Percentiles rank a stretch among this genome's conserved stretches.
Conservation (phyloP, 2,888 invertebrate species). For the Idaea dimidiata region DNA sequence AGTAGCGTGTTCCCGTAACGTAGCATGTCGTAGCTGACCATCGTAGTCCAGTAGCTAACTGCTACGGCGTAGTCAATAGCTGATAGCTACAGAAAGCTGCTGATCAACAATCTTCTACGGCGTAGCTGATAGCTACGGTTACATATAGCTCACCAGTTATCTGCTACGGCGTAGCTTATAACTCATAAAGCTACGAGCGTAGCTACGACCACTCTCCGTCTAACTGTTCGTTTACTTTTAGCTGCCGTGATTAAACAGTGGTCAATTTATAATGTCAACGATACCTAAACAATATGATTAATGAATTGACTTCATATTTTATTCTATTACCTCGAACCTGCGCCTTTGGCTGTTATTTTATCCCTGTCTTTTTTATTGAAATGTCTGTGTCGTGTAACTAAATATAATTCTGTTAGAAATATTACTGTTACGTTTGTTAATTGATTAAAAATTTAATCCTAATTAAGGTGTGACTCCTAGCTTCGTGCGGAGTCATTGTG, state of each 20-base stretch:
- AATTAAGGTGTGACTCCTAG: conserved; percentile 72
- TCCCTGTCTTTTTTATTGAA: conserved; percentile 78
- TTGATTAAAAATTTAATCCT: conserved; percentile 75
- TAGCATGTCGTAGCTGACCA: conserved; percentile 9
- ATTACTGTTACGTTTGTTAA: conserved; percentile 57
- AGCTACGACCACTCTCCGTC: background rate
- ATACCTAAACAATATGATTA: conserved; percentile 79
- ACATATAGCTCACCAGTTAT: too few relatives aligned
- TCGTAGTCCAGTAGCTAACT: background rate
- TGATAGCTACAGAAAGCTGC: conserved; percentile 14
- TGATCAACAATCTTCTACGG: conserved; percentile 11
- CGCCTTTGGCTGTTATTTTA: conserved; percentile 75
- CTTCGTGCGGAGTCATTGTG: conserved; percentile 59
- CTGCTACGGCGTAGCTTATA: too few relatives aligned
- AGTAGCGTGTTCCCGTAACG: conserved; percentile 27
- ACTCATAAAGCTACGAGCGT: conserved; percentile 15
- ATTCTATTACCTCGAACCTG: conserved; percentile 78
- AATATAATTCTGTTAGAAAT: conserved; percentile 62
- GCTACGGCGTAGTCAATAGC: background rate
- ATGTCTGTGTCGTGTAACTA: conserved; percentile 67
- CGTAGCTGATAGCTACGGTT: conserved; percentile 15
- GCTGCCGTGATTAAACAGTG: conserved; percentile 47
- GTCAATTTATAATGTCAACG: conserved; percentile 58
- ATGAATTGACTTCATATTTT: conserved; percentile 80
- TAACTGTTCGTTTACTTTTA: background rate